These are phyloP conservation scores for Stercorarius parasiticus DNA, from an alignment of 2,113 vertebrate species.

Conservation along the genomic window DNA sequence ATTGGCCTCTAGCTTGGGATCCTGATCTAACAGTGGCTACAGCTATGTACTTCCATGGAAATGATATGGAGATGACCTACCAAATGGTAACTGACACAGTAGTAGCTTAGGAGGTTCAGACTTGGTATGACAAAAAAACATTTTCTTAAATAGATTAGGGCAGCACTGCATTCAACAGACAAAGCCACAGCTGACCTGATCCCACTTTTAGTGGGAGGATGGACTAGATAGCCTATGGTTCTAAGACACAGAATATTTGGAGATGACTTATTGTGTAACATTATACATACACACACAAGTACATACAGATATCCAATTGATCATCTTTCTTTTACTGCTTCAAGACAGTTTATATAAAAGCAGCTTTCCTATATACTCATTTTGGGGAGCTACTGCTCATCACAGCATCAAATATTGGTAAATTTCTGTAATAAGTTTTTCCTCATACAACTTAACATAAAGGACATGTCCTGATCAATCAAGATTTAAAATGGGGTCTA, in stretches of 20 bases:
- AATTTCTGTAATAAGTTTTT: background rate
- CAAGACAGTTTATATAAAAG: background rate
- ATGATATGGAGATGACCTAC: background rate
- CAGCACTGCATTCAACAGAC: background rate
- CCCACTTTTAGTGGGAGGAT: background rate
- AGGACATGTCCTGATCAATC: background rate
- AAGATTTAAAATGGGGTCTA: background rate
- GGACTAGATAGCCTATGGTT: background rate
- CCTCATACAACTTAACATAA: background rate
- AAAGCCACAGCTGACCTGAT: background rate
- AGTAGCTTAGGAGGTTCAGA: background rate
- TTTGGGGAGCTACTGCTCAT: background rate
- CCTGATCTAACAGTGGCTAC: background rate
- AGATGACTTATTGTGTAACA: background rate
- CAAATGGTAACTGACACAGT: background rate
- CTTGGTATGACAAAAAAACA: background rate
- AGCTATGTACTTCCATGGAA: background rate
- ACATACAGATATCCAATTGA: rapidly evolving
- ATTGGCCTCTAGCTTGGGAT: background rate
- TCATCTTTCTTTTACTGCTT: background rate
- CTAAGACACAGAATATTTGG: background rate
- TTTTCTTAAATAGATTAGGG: background rate
- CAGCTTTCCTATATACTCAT: background rate
- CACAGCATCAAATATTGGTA: background rate
- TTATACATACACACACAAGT: background rate